Evolutionary conservation across 2,113 vertebrate genomes (phyloP).

Genomic region (Bucco capensis): DNA sequence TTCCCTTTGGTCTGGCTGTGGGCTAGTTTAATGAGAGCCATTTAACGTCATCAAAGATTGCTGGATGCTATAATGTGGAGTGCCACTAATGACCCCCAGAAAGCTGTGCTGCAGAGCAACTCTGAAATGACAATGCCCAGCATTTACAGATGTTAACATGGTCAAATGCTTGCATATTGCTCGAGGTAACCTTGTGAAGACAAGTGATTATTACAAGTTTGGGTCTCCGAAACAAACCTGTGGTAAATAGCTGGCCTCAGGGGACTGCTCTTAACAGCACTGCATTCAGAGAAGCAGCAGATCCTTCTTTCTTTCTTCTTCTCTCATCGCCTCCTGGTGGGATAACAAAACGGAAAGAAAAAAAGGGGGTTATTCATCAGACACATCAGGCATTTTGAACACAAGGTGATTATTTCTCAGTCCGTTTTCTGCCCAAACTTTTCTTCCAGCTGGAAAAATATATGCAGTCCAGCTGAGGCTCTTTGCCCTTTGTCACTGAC

Average conservation of each 20-base stretch:
- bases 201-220: not conserved
- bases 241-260: not conserved
- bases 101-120: not conserved
- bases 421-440: not conserved
- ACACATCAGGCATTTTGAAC: not conserved
- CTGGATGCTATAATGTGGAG: rapidly evolving
- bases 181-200: not conserved
- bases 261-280: rapidly evolving
- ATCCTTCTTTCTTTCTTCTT: not conserved
- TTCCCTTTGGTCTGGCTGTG: not conserved
- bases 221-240: not conserved
- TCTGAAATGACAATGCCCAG: not conserved
- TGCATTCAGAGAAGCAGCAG: not conserved
- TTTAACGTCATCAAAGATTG: not conserved
- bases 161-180: not conserved
- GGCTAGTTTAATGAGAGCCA: not conserved
- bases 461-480: not conserved
- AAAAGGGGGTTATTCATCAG: not conserved
- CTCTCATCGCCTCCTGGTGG: not conserved
- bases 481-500: not conserved
- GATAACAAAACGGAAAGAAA: not conserved
- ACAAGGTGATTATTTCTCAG: not conserved
- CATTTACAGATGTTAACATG: not conserved
- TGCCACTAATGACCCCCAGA: not conserved
- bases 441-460: not conserved